Conservation (phyloP, 2,113 vertebrate species). For the Diadophis punctatus region DNA sequence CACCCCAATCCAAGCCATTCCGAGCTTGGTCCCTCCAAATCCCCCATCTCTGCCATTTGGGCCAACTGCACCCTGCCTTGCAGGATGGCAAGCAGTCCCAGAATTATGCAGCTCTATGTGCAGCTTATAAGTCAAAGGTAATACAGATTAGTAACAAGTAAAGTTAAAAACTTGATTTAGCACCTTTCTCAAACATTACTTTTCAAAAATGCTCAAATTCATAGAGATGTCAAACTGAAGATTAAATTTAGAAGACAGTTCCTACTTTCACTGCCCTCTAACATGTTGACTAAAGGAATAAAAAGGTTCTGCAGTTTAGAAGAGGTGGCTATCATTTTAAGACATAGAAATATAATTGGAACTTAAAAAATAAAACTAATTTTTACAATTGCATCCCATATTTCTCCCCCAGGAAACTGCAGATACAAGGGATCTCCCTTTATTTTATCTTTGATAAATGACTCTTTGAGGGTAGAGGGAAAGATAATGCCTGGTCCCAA, state of each 20-base stretch:
- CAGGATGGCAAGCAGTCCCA: too few species aligned
- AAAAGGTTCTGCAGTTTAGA: not conserved
- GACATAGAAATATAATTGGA: not conserved
- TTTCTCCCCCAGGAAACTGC: not conserved
- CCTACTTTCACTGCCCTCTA: too few species aligned
- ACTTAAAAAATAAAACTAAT: not conserved
- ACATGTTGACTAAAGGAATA: not conserved
- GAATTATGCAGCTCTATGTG: not conserved
- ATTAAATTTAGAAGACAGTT: not conserved
- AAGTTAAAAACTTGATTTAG: not conserved
- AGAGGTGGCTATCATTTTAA: not conserved
- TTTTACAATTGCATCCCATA: not conserved
- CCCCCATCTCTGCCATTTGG: too few species aligned
- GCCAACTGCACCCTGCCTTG: too few species aligned
- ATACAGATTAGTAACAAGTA: not conserved
- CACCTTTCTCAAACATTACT: not conserved
- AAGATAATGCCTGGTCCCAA: not conserved
- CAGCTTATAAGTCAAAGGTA: not conserved
- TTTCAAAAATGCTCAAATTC: not conserved
- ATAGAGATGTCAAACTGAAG: not conserved
- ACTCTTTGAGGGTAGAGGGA: not conserved
- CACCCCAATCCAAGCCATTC: too few species aligned
- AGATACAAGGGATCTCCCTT: not conserved
- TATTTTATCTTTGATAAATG: not conserved
- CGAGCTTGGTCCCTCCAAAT: too few species aligned